Evolutionary conservation across 30 jellyfish, hydroid and myxozoan genomes (phyloP).

Genomic region (Clytia hemisphaerica): DNA sequence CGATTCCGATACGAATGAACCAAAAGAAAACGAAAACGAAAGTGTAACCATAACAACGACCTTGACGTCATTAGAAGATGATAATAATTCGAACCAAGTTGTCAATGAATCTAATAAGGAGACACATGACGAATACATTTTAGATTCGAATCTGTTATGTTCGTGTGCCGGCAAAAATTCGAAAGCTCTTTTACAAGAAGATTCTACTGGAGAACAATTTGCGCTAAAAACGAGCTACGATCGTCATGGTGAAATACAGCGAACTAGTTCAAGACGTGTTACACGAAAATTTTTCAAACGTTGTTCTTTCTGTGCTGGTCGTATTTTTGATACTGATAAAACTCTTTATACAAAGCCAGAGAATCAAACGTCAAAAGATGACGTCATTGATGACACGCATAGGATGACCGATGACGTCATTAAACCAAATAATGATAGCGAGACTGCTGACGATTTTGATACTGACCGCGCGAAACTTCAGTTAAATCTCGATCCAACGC

Average conservation of each 20-base stretch:
- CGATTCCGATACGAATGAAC: too few species aligned
- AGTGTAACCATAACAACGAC: not conserved
- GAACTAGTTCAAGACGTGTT: slow-evolving; percentile 59
- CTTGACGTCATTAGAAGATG: slow-evolving; percentile 7
- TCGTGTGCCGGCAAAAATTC: slow-evolving; percentile 13
- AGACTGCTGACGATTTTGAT: too few species aligned
- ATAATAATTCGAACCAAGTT: not conserved
- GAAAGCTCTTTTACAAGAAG: not conserved
- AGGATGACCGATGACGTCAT: not conserved
- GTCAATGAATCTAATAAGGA: too few species aligned
- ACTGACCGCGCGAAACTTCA: too few species aligned
- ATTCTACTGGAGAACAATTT: slow-evolving; percentile 1
- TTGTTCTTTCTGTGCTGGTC: slow-evolving; percentile 70
- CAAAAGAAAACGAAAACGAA: slow-evolving; percentile 28
- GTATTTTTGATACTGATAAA: slow-evolving; percentile 10
- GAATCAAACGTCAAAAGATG: not conserved
- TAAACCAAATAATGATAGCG: not conserved
- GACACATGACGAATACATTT: slow-evolving; percentile 32
- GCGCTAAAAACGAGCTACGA: slow-evolving; percentile 39
- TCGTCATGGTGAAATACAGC: slow-evolving; percentile 53
- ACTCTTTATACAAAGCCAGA: not conserved
- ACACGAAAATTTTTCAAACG: slow-evolving; percentile 36
- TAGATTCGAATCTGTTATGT: slow-evolving; percentile 60
- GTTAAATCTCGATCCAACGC: too few species aligned
- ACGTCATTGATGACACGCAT: not conserved